phyloP scores from a whole-genome alignment of 2,797 vertebrate species.

The Luscinia luscinia region DNA sequence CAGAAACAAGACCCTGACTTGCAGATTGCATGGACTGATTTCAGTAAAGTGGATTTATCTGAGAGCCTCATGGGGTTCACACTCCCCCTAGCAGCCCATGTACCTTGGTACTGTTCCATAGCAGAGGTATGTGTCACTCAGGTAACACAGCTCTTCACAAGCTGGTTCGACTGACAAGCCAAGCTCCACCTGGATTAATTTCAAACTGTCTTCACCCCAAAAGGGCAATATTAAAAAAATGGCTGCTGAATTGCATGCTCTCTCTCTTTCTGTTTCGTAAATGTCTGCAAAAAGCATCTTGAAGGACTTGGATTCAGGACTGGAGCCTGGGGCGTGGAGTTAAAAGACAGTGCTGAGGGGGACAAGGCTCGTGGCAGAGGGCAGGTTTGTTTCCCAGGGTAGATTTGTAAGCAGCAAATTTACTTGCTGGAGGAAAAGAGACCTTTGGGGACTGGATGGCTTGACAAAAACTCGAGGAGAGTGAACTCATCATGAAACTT shows the following conservation, averaged over 20 bases:
- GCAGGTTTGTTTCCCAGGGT: not conserved
- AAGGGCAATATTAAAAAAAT: not conserved
- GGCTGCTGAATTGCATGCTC: not conserved
- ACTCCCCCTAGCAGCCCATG: not conserved
- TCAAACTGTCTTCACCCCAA: not conserved
- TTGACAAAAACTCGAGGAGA: constrained; percentile 5
- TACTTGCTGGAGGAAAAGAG: not conserved
- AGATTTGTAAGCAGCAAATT: not conserved
- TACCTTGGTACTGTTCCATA: not conserved
- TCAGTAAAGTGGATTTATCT: not conserved
- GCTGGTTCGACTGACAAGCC: not conserved
- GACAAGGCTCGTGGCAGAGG: not conserved
- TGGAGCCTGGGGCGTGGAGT: not conserved
- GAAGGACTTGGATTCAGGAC: not conserved
- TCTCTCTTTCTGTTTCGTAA: not conserved
- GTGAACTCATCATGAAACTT: not conserved
- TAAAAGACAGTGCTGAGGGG: not conserved
- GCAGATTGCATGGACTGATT: not conserved
- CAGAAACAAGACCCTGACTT: not conserved
- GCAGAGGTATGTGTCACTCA: not conserved
- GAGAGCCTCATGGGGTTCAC: not conserved
- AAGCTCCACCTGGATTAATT: not conserved
- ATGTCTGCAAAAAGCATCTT: not conserved
- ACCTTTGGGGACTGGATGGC: not conserved
- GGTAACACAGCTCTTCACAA: not conserved